These are phyloP conservation scores for Micromesistius poutassou DNA, from an alignment of 2,797 vertebrate species.

Conservation along the genomic window DNA sequence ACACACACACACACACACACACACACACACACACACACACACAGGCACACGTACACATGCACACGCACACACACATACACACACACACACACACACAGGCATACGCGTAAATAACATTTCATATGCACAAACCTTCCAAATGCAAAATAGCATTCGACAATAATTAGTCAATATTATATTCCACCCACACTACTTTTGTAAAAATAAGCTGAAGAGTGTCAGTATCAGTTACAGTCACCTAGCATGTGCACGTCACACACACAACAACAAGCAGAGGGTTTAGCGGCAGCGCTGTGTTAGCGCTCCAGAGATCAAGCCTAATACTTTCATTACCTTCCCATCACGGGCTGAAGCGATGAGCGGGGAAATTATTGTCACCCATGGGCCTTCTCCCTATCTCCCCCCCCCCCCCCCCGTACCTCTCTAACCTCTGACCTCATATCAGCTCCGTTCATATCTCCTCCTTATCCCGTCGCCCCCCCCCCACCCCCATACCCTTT, in stretches of 20 bases:
- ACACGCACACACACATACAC: neutral
- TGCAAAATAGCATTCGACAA: neutral
- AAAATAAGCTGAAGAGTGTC: neutral
- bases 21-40: neutral
- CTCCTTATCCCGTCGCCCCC: slow-evolving; percentile 3
- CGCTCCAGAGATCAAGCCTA: neutral
- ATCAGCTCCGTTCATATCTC: slow-evolving; percentile 33
- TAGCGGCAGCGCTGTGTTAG: too few species aligned
- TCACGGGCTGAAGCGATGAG: neutral
- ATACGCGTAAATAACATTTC: neutral
- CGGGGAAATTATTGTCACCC: neutral
- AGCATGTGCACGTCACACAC: neutral
- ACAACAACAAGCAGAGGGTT: too few species aligned
- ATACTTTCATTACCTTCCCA: neutral
- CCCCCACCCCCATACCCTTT: neutral
- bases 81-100: neutral
- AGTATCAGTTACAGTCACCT: neutral
- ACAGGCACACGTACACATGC: neutral
- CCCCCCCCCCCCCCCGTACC: too few species aligned
- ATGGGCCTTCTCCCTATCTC: neutral
- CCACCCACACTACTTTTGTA: too few species aligned
- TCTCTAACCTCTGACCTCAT: slow-evolving; percentile 26
- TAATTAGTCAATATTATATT: neutral
- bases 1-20: neutral
- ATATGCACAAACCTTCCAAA: neutral